A percentile compares a stretch with the other conserved stretches of the same genome.
phyloP scores from a whole-genome alignment of 2,888 invertebrate genomes.

The Ectobius pallidus region DNA sequence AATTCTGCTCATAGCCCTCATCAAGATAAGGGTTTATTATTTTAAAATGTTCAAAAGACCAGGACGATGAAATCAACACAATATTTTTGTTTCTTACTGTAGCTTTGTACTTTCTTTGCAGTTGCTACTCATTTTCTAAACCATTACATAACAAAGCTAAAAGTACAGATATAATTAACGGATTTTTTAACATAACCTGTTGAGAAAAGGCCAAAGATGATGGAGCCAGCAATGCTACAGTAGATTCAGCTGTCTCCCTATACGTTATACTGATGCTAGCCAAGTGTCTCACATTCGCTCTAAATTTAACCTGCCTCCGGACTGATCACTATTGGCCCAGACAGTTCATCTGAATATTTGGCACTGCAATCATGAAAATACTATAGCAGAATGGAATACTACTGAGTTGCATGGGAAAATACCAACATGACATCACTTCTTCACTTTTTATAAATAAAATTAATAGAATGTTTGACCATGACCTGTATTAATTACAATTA shows the following conservation, averaged over 20 bases:
- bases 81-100: no score
- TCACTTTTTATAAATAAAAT: no score
- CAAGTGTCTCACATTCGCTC: slow-evolving; percentile 10
- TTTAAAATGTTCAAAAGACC: no score
- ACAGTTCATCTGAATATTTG: background rate
- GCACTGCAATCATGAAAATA: background rate
- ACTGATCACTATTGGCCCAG: background rate
- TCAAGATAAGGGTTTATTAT: no score
- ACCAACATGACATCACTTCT: no score
- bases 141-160: background rate
- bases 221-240: background rate
- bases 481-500: no score
- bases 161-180: background rate
- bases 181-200: background rate
- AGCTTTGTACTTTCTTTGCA: no score
- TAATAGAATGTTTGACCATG: no score
- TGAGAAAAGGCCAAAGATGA: background rate
- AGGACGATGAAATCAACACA: no score
- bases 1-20: no score
- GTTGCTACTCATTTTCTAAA: background rate
- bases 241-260: background rate
- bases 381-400: no score
- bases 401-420: no score
- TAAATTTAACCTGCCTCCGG: background rate
- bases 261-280: background rate